Conservation (phyloP, 2,888 invertebrate genomes). For the Protophormia terraenovae region DNA sequence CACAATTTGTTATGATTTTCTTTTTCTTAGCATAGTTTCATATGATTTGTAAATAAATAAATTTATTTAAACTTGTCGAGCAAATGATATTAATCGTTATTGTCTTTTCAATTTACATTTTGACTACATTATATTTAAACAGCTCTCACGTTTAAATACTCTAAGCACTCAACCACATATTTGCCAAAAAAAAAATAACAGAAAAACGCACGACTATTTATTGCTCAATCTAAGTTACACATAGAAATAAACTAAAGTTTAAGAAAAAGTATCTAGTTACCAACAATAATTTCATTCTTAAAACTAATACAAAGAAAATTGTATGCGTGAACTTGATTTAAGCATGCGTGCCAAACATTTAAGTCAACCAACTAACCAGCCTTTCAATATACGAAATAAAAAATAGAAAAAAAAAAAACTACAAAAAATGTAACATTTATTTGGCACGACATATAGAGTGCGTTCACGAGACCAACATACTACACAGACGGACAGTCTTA, state of each 20-base stretch:
- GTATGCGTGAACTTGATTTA: conserved; percentile 64
- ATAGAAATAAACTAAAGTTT: not conserved
- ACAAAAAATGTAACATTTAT: conserved; percentile 62
- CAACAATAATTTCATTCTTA: conserved; percentile 7
- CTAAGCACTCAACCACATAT: conserved; percentile 1
- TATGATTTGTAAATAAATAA: not conserved
- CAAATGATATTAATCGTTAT: conserved; percentile 56
- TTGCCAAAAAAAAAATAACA: not conserved
- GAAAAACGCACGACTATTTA: conserved; percentile 38
- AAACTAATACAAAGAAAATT: conserved; percentile 19
- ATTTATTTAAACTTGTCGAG: conserved; percentile 14
- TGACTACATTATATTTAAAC: conserved; percentile 36
- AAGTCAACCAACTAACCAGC: conserved; percentile 18
- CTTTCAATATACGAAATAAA: not conserved
- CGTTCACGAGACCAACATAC: conserved; percentile 48
- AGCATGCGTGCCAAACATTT: conserved; percentile 63
- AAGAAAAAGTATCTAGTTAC: not conserved
- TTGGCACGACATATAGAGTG: conserved; percentile 65
- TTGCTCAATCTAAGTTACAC: conserved; percentile 29
- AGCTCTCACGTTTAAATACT: conserved; percentile 27
- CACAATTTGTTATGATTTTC: conserved; percentile 23
- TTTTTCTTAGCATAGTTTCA: not conserved
- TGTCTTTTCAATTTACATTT: conserved; percentile 50
- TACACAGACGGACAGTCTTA: not conserved
- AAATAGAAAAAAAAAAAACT: not conserved